phyloP scores from a whole-genome alignment of 2,113 vertebrate genomes.

The Sterna hirundo region DNA sequence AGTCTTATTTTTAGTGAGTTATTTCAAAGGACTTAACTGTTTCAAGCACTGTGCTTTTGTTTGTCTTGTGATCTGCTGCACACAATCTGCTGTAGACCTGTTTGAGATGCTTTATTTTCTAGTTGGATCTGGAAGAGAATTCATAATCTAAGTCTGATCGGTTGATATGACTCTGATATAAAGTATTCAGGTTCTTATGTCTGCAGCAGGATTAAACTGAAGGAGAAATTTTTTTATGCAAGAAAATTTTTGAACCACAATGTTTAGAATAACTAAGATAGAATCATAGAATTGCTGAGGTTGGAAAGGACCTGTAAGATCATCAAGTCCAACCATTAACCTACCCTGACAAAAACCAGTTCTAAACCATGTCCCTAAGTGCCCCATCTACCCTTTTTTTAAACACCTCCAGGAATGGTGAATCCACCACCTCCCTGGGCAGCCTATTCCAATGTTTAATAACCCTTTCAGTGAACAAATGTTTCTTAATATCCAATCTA shows the following conservation, averaged over 20 bases:
- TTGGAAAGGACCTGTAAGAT: too few species aligned
- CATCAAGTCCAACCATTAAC: too few species aligned
- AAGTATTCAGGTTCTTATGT: neutral
- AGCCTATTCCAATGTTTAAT: too few species aligned
- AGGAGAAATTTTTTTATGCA: neutral
- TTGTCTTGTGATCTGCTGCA: neutral
- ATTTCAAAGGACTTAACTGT: neutral
- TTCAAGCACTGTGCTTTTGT: neutral
- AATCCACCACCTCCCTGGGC: too few species aligned
- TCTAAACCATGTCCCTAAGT: too few species aligned
- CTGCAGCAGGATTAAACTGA: neutral
- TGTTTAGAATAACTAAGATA: neutral
- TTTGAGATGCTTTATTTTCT: neutral
- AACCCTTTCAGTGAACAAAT: too few species aligned
- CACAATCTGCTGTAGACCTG: neutral
- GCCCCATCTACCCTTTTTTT: too few species aligned
- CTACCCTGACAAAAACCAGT: too few species aligned
- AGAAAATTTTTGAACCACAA: neutral
- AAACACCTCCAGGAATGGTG: too few species aligned
- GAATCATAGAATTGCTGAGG: too few species aligned
- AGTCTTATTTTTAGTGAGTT: constrained; percentile 31
- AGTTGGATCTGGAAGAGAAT: neutral
- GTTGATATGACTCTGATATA: neutral
- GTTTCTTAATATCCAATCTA: too few species aligned
- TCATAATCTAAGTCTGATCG: neutral